Conservation (phyloP, 2,888 invertebrate species). For the Diplolepis rosae region DNA sequence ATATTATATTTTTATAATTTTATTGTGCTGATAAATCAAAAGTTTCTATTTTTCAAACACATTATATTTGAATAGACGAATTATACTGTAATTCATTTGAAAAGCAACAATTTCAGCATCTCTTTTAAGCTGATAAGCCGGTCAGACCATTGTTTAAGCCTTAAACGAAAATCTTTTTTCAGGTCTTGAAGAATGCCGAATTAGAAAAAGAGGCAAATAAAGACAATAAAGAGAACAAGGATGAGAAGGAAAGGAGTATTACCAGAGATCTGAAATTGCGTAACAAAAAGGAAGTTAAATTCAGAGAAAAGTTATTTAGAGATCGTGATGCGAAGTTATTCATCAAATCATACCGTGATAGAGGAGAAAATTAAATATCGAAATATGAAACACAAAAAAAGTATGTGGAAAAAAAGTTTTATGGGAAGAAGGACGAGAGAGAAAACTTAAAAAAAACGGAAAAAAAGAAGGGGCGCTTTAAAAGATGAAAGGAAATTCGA, state of each 20-base stretch:
- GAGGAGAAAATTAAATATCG: slow-evolving; percentile 74
- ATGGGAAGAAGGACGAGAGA: slow-evolving; percentile 70
- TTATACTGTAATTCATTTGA: too few relatives aligned
- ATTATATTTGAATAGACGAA: too few relatives aligned
- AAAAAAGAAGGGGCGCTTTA: slow-evolving; percentile 60
- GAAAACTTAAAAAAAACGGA: slow-evolving; percentile 63
- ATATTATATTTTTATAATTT: too few relatives aligned
- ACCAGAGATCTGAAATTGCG: slow-evolving; percentile 69
- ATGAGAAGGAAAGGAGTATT: slow-evolving; percentile 67
- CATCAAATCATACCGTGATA: slow-evolving; percentile 72
- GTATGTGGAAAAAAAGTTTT: slow-evolving; percentile 69
- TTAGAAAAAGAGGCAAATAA: slow-evolving; percentile 63
- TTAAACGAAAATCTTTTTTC: slow-evolving; percentile 39
- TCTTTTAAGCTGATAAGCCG: too few relatives aligned
- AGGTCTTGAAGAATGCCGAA: slow-evolving; percentile 71
- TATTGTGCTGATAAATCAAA: too few relatives aligned
- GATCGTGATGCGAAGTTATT: slow-evolving; percentile 75
- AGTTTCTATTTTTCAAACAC: too few relatives aligned
- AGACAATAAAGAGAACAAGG: slow-evolving; percentile 69
- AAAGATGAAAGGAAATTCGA: slow-evolving; percentile 74
- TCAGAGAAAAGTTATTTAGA: slow-evolving; percentile 62
- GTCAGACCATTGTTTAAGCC: too few relatives aligned
- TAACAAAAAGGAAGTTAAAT: slow-evolving; percentile 68
- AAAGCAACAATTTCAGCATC: too few relatives aligned
- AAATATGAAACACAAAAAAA: slow-evolving; percentile 68